Evolutionary conservation across 2,113 vertebrate genomes (phyloP), one percentile per base, ranked within the genome.

Genomic region (Rhinogobius similis): DNA sequence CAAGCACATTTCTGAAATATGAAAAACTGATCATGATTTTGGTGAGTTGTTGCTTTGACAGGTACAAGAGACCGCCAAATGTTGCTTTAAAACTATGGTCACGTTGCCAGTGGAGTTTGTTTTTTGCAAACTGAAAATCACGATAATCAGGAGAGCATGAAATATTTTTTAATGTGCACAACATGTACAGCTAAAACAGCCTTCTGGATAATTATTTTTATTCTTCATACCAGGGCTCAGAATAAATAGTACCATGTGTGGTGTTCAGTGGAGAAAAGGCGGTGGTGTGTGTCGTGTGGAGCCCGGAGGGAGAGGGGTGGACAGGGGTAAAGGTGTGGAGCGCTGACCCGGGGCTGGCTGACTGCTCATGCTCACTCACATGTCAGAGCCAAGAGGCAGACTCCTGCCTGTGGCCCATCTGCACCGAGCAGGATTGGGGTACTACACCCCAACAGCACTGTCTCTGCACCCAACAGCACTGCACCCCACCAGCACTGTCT

Each of bases 331-430:
- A 79, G 80, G 86, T 78, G 82, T 69, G 73, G 82, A 65, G 82
- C 72, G 62, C 75, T 79, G 84, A 86, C 83, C 85, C 82, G 26
- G 72, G 70, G 72, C 72, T 62, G 63, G 32, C 75, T 77, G 83
- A 78, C 82, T 36, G 32, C 32, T 36, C 32, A 36, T 80, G 80
- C 76, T 81, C 0, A 26, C 69, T 89, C 86, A 81, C 83, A 86
- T 80, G 82, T 78, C 80, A 75, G 67, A 83, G 86, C 86, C 86
- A 88, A 87, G 80, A 87, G 87, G 79, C 83, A 83, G 77, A 79
- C 83, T 72, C 81, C 72, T 79, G 85, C 77, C 79, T 87, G 80
- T 24, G 67, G 43, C 80, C 87, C 78, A 89, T 88, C 80, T 89
- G 83, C 85, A 72, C 77, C 81, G 66, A 3, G 74, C 70, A 81